These are phyloP conservation scores for Anoplopoma fimbria DNA, from an alignment of 2,113 vertebrate genomes.

Conservation along the genomic window DNA sequence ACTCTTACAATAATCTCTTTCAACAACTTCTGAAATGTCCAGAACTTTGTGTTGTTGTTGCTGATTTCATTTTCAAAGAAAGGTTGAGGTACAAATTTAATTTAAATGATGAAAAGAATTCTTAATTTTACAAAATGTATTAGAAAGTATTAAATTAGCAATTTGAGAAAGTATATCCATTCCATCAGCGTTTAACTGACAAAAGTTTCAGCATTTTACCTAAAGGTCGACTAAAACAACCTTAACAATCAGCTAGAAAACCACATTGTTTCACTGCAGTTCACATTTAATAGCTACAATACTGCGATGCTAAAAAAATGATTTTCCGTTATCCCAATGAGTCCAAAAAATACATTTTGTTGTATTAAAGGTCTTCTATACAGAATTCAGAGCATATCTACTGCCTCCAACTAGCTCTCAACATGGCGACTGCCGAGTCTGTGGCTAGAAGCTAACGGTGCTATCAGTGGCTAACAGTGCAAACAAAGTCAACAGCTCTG, in stretches of 20 bases:
- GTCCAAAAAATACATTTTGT: no score
- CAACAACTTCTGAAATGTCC: background rate
- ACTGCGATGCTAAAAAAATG: background rate
- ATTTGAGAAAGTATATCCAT: background rate
- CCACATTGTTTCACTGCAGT: background rate
- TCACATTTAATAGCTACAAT: background rate
- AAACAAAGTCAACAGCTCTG: no score
- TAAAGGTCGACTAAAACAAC: background rate
- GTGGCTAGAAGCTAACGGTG: no score
- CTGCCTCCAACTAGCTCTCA: no score
- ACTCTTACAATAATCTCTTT: background rate
- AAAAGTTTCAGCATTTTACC: background rate
- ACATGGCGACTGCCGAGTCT: no score
- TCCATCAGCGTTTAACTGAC: no score
- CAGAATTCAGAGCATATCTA: no score
- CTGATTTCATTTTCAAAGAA: slow-evolving; percentile 3
- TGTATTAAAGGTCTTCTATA: no score
- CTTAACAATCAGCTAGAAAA: background rate
- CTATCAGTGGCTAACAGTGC: no score
- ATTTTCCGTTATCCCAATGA: no score
- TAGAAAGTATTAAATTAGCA: background rate
- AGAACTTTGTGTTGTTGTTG: background rate
- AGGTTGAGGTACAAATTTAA: background rate
- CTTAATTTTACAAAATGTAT: background rate
- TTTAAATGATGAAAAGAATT: background rate